A percentile compares a stretch with the other conserved stretches of the same genome.
These are phyloP conservation scores for Phylloscopus trochiloides DNA, from an alignment of 2,113 vertebrate species.

Conservation along the genomic window DNA sequence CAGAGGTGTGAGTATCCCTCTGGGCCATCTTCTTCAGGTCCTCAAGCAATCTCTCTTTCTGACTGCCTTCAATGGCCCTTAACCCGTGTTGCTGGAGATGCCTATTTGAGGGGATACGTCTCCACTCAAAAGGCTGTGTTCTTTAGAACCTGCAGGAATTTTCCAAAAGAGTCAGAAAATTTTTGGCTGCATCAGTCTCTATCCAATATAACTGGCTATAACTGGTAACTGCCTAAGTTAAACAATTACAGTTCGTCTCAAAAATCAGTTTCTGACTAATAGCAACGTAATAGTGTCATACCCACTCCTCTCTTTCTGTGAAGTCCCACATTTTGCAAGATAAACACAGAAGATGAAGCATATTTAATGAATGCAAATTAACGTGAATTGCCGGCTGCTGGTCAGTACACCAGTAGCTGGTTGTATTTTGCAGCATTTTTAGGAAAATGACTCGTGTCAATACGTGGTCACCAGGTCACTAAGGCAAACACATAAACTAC, in stretches of 20 bases:
- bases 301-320: neutral
- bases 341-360: neutral
- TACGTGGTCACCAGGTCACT: neutral
- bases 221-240: neutral
- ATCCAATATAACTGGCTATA: neutral
- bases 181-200: neutral
- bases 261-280: neutral
- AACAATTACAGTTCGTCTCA: neutral
- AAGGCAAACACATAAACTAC: neutral
- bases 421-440: fast-evolving
- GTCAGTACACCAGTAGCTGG: neutral
- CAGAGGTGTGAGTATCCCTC: conserved; percentile 61
- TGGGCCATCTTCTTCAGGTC: conserved; percentile 36
- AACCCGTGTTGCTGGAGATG: neutral
- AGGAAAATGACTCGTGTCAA: neutral
- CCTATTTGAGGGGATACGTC: neutral
- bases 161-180: conserved; percentile 9
- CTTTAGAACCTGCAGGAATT: conserved; percentile 48
- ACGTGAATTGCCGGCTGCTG: neutral
- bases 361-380: neutral
- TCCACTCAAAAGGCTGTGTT: conserved; percentile 32
- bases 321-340: neutral
- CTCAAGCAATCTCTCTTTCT: neutral
- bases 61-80: neutral
- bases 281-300: neutral